A percentile compares a stretch with the other conserved stretches of the same genome.
Conservation (phyloP, 1,140 invertebrate genomes). For the Papilio dardanus region DNA sequence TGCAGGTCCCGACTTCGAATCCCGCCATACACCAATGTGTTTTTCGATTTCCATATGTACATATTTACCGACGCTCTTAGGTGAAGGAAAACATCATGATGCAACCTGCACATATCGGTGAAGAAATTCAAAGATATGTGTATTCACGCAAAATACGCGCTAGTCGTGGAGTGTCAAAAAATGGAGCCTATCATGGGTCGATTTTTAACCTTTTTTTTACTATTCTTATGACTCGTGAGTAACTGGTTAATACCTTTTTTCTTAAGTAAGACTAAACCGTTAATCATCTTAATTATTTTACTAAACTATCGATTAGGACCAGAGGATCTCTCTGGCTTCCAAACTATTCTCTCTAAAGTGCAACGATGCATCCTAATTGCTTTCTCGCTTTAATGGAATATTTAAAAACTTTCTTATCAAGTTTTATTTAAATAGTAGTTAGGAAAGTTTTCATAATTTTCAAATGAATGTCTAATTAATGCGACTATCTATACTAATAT, state of each 20-base stretch:
- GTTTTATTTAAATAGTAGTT: not conserved
- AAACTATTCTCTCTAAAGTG: slow-evolving; percentile 10
- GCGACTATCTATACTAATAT: not conserved
- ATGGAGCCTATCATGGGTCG: no score
- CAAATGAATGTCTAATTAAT: not conserved
- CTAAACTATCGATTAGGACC: not conserved
- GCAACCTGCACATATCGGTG: no score
- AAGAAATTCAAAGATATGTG: no score
- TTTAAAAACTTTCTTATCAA: not conserved
- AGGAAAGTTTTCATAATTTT: not conserved
- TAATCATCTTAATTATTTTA: not conserved
- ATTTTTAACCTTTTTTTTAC: not conserved
- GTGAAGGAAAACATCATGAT: no score
- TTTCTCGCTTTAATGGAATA: slow-evolving; percentile 6
- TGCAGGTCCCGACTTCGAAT: no score
- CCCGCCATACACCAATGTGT: no score
- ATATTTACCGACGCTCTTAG: no score
- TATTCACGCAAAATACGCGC: no score
- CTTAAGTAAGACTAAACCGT: slow-evolving; percentile 35
- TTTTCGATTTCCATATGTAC: no score
- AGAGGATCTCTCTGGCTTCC: not conserved
- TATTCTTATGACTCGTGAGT: not conserved
- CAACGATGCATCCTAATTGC: slow-evolving; percentile 20
- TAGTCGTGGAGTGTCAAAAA: no score
- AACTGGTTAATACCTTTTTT: not conserved